phyloP scores from a whole-genome alignment of 2,888 invertebrate genomes.

The Hetaerina titia region DNA sequence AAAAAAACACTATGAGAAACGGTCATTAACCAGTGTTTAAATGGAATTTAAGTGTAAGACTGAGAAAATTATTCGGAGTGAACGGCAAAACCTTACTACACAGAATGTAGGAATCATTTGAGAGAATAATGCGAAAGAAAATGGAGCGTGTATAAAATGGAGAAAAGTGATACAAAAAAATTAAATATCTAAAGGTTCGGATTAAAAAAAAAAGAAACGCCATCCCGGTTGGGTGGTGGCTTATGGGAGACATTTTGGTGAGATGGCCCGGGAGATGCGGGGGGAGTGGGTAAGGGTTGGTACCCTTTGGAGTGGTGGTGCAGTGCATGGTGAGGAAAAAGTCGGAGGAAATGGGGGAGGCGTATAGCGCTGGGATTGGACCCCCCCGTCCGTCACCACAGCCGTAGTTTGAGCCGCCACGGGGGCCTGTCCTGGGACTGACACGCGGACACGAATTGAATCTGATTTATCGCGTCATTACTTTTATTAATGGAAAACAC shows the following conservation, averaged over 20 bases:
- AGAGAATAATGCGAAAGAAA: too few species aligned
- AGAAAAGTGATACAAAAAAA: neutral
- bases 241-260: neutral
- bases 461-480: constrained; percentile 67
- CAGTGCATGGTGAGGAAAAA: neutral
- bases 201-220: neutral
- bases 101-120: too few species aligned
- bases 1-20: neutral
- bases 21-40: neutral
- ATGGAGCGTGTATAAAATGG: neutral
- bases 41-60: neutral
- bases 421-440: constrained; percentile 67
- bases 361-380: neutral
- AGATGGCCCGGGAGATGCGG: neutral
- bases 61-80: neutral
- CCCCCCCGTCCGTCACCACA: constrained; percentile 55
- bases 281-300: neutral
- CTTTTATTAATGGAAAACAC: constrained; percentile 67
- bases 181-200: neutral
- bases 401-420: constrained; percentile 46
- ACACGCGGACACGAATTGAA: constrained; percentile 65
- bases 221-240: neutral
- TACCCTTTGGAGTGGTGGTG: neutral
- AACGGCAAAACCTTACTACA: too few species aligned
- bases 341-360: neutral